A percentile compares a stretch with the other conserved stretches of the same genome.
These are phyloP conservation scores for Scartelaos histophorus DNA, from an alignment of 2,113 vertebrate species.

Conservation along the genomic window DNA sequence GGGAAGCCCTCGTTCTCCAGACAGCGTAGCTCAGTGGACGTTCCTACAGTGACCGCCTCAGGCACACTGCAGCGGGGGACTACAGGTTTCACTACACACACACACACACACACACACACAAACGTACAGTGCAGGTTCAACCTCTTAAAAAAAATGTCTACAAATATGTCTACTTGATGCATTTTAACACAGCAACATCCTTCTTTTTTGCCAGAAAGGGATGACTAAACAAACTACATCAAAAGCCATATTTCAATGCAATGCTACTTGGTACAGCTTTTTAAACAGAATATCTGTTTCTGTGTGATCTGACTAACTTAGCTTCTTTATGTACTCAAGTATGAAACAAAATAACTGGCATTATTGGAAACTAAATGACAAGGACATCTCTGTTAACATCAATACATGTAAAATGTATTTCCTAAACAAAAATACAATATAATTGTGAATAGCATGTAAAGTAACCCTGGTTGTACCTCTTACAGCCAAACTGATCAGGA, in stretches of 20 bases:
- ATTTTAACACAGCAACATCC: neutral
- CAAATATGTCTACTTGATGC: neutral
- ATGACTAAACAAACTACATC: neutral
- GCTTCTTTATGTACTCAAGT: no score
- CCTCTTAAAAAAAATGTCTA: conserved; percentile 66
- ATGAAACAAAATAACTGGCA: no score
- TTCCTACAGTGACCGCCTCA: conserved; percentile 89
- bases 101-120: conserved; percentile 4
- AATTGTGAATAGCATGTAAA: neutral
- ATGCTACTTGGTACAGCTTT: no score
- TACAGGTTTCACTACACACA: conserved; percentile 87
- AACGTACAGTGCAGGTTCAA: neutral
- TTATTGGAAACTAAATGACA: no score
- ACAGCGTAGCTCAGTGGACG: conserved; percentile 86
- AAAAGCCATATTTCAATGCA: neutral
- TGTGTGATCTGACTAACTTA: no score
- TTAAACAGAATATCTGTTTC: neutral
- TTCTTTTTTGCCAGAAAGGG: neutral
- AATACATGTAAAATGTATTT: neutral
- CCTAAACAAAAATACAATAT: neutral
- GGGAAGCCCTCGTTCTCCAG: conserved; percentile 91
- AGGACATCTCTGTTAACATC: no score
- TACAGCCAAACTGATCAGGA: conserved; percentile 90
- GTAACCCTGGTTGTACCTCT: conserved; percentile 78
- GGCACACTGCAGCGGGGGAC: conserved; percentile 88